A percentile compares a stretch with the other conserved stretches of the same genome.
Conservation (phyloP, 2,797 vertebrate species). For the Oreochromis grahami region DNA sequence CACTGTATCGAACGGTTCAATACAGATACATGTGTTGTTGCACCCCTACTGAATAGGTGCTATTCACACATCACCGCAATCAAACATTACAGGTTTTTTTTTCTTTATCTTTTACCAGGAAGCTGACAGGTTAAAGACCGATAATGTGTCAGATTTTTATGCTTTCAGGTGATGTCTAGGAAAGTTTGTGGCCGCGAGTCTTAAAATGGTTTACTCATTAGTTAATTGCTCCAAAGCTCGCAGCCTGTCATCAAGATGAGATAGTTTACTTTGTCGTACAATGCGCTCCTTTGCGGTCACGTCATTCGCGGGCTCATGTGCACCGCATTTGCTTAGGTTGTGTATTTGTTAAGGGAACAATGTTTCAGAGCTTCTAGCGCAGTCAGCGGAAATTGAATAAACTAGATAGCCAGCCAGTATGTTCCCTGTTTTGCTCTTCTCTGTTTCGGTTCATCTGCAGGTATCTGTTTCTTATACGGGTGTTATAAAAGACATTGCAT, state of each 20-base stretch:
- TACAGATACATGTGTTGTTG: no score
- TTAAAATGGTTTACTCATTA: not conserved
- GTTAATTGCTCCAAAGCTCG: not conserved
- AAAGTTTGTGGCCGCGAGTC: not conserved
- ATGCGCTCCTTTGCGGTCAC: not conserved
- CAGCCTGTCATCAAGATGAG: not conserved
- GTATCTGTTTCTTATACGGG: not conserved
- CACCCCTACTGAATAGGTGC: no score
- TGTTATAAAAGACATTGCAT: not conserved
- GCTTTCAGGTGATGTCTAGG: not conserved
- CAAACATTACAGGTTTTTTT: not conserved
- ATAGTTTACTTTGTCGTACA: not conserved
- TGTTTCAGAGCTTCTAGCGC: not conserved
- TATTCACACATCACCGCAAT: not conserved
- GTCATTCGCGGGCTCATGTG: not conserved
- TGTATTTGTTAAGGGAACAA: not conserved
- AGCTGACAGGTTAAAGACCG: not conserved
- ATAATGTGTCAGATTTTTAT: rapidly evolving
- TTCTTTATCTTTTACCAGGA: not conserved
- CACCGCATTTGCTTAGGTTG: not conserved
- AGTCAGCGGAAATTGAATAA: not conserved
- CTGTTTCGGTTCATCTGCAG: not conserved
- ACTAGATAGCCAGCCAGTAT: not conserved
- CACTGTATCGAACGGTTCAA: no score
- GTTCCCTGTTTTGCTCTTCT: not conserved